A percentile compares a stretch with the other conserved stretches of the same genome.
Conservation (phyloP, 1,140 invertebrate genomes). For the Drosophila trapezifrons region DNA sequence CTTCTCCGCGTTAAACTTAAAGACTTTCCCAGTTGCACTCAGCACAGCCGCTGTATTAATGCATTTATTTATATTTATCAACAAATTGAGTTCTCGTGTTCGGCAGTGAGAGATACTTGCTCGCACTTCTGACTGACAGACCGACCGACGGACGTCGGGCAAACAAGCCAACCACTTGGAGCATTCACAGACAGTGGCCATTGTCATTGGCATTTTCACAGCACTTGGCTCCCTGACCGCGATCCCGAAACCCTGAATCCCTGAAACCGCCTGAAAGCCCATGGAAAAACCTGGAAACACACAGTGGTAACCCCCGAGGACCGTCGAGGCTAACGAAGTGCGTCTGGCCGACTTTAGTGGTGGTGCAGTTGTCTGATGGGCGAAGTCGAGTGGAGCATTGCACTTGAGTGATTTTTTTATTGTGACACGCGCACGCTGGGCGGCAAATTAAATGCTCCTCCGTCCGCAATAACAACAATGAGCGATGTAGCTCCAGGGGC, state of each 20-base stretch:
- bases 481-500: constrained; percentile 29
- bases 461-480: constrained; percentile 59
- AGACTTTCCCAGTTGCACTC: constrained; percentile 5
- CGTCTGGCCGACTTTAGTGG: constrained; percentile 32
- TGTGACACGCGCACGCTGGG: constrained; percentile 75
- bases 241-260: constrained; percentile 27
- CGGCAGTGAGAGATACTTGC: constrained; percentile 36
- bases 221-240: constrained; percentile 45
- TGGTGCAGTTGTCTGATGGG: constrained; percentile 26
- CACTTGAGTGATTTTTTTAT: constrained; percentile 80
- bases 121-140: constrained; percentile 34
- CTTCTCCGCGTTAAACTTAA: constrained; percentile 20
- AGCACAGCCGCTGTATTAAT: neutral
- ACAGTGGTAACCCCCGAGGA: constrained; percentile 28
- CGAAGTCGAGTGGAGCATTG: constrained; percentile 44
- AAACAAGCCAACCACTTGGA: constrained; percentile 46
- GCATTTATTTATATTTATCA: constrained; percentile 50
- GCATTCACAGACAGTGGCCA: constrained; percentile 36
- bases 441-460: constrained; percentile 70
- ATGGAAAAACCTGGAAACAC: constrained; percentile 7
- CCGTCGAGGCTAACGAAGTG: constrained; percentile 65
- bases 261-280: constrained; percentile 2
- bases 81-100: constrained; percentile 73
- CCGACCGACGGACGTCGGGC: constrained; percentile 29
- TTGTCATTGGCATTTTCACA: constrained; percentile 32